A percentile compares a stretch with the other conserved stretches of the same genome.
Evolutionary conservation across 2,797 vertebrate genomes (phyloP).

Genomic region (Catostomus latipinnis): DNA sequence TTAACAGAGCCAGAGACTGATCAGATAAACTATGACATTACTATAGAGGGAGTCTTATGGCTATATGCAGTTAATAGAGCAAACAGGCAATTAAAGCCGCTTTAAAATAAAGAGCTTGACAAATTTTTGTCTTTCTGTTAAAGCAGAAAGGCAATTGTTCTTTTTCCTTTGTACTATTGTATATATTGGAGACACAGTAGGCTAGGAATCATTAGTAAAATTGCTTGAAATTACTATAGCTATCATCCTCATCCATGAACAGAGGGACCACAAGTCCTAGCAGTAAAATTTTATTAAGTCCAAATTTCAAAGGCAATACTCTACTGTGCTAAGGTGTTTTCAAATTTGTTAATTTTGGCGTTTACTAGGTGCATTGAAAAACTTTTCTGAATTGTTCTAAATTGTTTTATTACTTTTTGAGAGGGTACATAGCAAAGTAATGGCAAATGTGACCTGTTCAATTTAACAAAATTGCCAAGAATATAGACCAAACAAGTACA

Average conservation of each 20-base stretch:
- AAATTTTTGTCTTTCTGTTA: constrained; percentile 35
- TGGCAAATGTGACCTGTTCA: background rate
- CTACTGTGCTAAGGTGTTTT: background rate
- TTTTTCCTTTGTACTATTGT: constrained; percentile 29
- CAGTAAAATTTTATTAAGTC: background rate
- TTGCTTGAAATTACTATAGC: constrained; percentile 22
- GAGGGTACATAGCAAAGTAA: background rate
- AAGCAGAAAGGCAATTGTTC: constrained; percentile 39
- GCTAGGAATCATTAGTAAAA: constrained; percentile 57
- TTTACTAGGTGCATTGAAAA: background rate
- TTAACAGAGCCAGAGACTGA: constrained; percentile 50
- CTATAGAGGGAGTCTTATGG: constrained; percentile 40
- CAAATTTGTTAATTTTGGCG: background rate
- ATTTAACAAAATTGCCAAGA: background rate
- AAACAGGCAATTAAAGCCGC: constrained; percentile 52
- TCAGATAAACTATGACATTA: constrained; percentile 58
- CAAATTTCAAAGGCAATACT: background rate
- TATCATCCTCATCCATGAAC: constrained; percentile 30
- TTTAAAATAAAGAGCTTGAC: constrained; percentile 52
- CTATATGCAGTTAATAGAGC: constrained; percentile 56
- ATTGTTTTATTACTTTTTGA: background rate
- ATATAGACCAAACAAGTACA: background rate
- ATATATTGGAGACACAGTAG: constrained; percentile 30
- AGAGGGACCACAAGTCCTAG: background rate
- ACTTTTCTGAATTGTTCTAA: background rate